phyloP scores from a whole-genome alignment of 2,797 vertebrate genomes.

The Acanthiza pusilla region DNA sequence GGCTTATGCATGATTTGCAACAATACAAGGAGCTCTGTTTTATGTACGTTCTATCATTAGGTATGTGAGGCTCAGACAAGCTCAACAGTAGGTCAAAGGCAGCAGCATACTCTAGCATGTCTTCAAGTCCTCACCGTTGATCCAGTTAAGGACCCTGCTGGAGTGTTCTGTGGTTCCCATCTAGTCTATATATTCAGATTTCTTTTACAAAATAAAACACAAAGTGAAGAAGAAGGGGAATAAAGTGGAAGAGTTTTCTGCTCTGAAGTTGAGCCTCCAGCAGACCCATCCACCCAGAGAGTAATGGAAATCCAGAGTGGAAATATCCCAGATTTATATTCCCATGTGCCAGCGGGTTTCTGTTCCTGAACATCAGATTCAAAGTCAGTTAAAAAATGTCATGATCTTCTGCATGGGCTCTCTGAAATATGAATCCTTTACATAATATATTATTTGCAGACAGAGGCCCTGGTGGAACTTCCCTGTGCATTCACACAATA shows the following conservation, averaged over 20 bases:
- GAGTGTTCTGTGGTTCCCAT: neutral
- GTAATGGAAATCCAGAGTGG: neutral
- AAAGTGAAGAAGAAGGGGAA: neutral
- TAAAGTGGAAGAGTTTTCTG: neutral
- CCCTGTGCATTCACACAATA: neutral
- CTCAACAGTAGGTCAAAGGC: neutral
- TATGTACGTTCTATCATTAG: neutral
- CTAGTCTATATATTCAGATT: neutral
- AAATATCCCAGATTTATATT: neutral
- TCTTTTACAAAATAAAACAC: neutral
- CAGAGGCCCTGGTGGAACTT: neutral
- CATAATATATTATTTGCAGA: neutral
- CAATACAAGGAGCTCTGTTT: neutral
- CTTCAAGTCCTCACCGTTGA: neutral
- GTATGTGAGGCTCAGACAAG: neutral
- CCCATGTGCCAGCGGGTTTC: neutral
- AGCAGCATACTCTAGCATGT: neutral
- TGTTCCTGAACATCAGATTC: neutral
- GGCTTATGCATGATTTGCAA: neutral
- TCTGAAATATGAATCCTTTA: neutral
- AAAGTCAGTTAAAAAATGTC: neutral
- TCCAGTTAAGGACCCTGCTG: neutral
- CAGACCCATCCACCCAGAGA: neutral
- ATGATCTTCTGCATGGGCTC: neutral
- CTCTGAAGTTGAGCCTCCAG: neutral